phyloP scores from a whole-genome alignment of 2,888 invertebrate species.

The Drosophila atripex region DNA sequence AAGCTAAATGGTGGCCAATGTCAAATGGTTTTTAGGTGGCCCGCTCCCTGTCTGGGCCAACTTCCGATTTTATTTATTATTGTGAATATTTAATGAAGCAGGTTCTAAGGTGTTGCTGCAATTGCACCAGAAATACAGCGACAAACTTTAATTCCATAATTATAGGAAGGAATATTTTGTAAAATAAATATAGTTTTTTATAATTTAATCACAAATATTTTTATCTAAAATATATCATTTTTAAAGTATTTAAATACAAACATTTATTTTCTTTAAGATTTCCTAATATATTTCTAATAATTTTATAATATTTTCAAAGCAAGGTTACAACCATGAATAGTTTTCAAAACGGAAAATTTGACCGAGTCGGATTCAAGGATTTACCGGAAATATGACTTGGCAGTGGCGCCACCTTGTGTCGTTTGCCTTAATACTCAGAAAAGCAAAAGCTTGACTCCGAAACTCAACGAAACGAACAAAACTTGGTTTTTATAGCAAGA shows the following conservation, averaged over 20 bases:
- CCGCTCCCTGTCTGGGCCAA: slow-evolving; percentile 15
- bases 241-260: too few relatives aligned
- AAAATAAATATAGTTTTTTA: too few relatives aligned
- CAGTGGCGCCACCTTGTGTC: neutral
- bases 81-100: slow-evolving; percentile 16
- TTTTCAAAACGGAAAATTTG: too few relatives aligned
- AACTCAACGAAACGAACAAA: neutral
- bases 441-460: neutral
- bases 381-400: neutral
- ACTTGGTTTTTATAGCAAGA: neutral
- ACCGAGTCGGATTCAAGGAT: neutral
- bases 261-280: too few relatives aligned
- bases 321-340: too few relatives aligned
- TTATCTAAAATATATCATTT: too few relatives aligned
- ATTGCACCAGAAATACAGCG: neutral
- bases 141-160: too few relatives aligned
- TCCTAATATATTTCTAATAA: too few relatives aligned
- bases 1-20: slow-evolving; percentile 61
- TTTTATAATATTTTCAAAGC: too few relatives aligned
- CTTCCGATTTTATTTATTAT: slow-evolving; percentile 55
- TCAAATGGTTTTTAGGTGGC: slow-evolving; percentile 59
- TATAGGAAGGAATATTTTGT: too few relatives aligned
- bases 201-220: too few relatives aligned
- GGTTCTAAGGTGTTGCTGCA: neutral
- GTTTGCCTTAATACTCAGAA: neutral